phyloP scores from a whole-genome alignment of 2,888 invertebrate species.

The Hirtodrosophila cameraria region DNA sequence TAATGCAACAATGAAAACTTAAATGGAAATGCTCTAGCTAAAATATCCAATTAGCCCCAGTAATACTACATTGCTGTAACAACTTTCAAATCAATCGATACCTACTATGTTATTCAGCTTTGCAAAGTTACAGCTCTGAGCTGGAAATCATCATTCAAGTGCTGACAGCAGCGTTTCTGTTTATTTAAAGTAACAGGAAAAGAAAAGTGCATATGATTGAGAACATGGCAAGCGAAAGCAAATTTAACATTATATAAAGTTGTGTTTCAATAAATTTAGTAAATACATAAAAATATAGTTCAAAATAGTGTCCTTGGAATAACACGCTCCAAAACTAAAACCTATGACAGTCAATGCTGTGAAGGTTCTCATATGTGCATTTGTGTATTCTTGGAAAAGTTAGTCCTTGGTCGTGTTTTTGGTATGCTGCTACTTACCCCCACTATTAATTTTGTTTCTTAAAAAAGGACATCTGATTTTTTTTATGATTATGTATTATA shows the following conservation, averaged over 20 bases:
- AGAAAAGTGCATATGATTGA: neutral
- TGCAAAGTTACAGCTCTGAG: neutral
- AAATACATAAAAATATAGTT: too few species aligned
- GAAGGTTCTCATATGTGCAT: constrained; percentile 21
- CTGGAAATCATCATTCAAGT: neutral
- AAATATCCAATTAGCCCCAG: too few species aligned
- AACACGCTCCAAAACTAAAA: neutral
- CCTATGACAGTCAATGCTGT: neutral
- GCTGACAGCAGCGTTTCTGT: neutral
- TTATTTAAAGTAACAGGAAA: neutral
- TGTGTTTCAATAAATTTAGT: too few species aligned
- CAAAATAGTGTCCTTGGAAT: neutral
- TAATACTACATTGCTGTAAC: constrained; percentile 13
- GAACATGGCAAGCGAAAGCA: neutral
- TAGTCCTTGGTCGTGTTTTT: constrained; percentile 33
- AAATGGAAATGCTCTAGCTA: too few species aligned
- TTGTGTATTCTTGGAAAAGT: constrained; percentile 23
- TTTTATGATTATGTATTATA: constrained; percentile 42
- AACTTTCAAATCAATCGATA: constrained; percentile 32
- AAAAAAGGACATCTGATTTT: constrained; percentile 60
- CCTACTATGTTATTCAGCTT: constrained; percentile 22
- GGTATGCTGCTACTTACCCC: constrained; percentile 1
- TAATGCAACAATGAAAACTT: too few species aligned
- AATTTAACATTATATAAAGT: too few species aligned
- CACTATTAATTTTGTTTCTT: constrained; percentile 20